phyloP scores from a whole-genome alignment of 2,797 vertebrate species.

The Prionace glauca region DNA sequence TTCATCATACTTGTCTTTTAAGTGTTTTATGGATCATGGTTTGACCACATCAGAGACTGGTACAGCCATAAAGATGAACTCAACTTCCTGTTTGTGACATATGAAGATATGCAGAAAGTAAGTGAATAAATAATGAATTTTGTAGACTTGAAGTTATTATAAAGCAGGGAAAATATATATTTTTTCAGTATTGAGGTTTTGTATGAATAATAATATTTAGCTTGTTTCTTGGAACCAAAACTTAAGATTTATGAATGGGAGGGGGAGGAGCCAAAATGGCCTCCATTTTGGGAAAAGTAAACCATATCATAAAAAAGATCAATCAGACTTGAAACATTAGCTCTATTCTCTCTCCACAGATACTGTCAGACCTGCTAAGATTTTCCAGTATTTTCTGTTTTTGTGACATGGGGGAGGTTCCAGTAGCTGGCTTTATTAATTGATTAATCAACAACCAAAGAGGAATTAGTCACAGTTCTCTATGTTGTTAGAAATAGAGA shows the following conservation, averaged over 20 bases:
- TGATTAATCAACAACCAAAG: neutral
- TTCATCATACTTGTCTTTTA: neutral
- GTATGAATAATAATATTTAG: neutral
- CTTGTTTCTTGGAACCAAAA: neutral
- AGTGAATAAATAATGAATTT: neutral
- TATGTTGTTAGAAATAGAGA: neutral
- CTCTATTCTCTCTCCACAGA: too few species aligned
- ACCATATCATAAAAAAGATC: neutral
- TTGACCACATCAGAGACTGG: neutral
- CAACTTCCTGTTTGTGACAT: neutral
- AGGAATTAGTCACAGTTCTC: neutral
- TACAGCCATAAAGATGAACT: neutral
- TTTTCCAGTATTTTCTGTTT: too few species aligned
- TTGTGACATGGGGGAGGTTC: neutral
- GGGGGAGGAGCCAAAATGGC: neutral
- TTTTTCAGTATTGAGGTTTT: neutral
- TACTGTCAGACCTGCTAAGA: too few species aligned
- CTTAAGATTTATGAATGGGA: neutral
- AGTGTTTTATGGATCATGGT: constrained; percentile 18
- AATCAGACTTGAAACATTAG: too few species aligned
- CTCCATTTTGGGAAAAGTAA: neutral
- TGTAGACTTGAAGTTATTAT: neutral
- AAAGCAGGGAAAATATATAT: neutral
- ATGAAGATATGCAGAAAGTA: neutral
- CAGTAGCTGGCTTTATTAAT: neutral